Conservation (phyloP, 2,797 vertebrate species). For the Amblyraja radiata region DNA sequence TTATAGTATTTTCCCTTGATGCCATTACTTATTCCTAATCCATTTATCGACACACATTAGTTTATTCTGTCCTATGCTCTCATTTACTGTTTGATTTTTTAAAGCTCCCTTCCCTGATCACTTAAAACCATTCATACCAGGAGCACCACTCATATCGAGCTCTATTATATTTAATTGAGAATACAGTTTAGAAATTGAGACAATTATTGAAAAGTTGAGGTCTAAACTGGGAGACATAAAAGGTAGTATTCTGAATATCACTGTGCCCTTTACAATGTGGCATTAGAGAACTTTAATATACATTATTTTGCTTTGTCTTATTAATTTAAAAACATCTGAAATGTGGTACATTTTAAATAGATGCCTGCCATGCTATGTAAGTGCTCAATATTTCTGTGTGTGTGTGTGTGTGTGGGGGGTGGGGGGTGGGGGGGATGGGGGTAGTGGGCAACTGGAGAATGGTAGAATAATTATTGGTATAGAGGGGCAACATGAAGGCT, state of each 20-base stretch:
- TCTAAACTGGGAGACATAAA: slow-evolving; percentile 3
- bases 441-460: no score
- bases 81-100: no score
- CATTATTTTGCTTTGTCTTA: neutral
- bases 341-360: neutral
- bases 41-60: no score
- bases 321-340: neutral
- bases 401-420: no score
- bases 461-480: neutral
- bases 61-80: no score
- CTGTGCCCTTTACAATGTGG: neutral
- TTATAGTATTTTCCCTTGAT: no score
- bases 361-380: neutral
- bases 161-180: neutral
- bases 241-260: neutral
- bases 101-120: no score
- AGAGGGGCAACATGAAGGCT: neutral
- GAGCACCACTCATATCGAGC: neutral
- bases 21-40: no score
- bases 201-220: neutral
- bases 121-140: no score
- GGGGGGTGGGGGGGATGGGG: no score
- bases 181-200: neutral
- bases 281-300: neutral
- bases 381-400: neutral